Conservation (phyloP, 2,113 vertebrate species). For the Sinocyclocheilus rhinocerous region DNA sequence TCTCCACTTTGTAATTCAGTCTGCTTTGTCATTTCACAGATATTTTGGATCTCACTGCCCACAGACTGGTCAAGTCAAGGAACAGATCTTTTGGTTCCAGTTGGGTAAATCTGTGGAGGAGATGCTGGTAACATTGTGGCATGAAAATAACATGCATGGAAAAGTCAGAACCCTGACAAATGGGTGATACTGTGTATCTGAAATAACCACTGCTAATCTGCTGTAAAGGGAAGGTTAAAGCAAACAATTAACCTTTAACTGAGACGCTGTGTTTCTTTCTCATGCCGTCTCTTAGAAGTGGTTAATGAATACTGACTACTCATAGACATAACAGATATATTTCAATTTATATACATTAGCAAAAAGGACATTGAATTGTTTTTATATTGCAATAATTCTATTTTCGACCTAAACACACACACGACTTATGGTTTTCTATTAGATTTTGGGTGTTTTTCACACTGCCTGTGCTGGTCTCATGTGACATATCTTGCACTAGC, state of each 20-base stretch:
- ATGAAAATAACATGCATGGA: conserved; percentile 23
- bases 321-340: not conserved
- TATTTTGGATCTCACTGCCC: not conserved
- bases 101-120: not conserved
- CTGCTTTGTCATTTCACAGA: not conserved
- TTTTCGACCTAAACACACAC: not conserved
- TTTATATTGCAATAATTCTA: not conserved
- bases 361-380: not conserved
- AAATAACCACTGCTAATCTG: conserved; percentile 51
- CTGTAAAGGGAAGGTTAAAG: conserved; percentile 57
- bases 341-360: not conserved
- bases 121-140: not conserved
- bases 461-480: not conserved
- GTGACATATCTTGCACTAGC: not conserved
- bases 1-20: not conserved
- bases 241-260: conserved; percentile 68
- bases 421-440: not conserved
- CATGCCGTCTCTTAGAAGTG: not conserved
- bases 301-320: conserved; percentile 10
- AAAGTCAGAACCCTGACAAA: conserved; percentile 36
- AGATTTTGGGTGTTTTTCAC: not conserved
- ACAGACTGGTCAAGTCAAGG: not conserved
- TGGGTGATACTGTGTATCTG: conserved; percentile 60
- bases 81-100: conserved; percentile 10
- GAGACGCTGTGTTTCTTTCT: conserved; percentile 33